Percentiles rank a stretch among this genome's conserved stretches.
These are phyloP conservation scores for Mobula birostris DNA, from an alignment of 2,113 vertebrate genomes.

Conservation along the genomic window DNA sequence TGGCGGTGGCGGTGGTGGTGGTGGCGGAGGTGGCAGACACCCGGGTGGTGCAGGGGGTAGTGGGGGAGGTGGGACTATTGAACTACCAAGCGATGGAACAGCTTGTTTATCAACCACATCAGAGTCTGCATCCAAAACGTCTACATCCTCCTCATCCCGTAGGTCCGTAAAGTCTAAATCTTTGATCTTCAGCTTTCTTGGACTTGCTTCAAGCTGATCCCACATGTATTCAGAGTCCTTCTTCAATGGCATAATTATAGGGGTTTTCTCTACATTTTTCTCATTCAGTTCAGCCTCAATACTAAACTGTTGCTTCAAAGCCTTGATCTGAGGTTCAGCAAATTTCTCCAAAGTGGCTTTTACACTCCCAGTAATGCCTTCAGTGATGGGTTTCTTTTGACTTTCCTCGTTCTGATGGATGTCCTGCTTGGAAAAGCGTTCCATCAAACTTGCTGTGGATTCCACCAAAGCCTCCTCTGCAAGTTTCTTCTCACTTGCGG, in stretches of 20 bases:
- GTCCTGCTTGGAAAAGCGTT: constrained; percentile 46
- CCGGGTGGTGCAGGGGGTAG: constrained; percentile 45
- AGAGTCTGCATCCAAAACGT: constrained; percentile 64
- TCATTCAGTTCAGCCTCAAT: constrained; percentile 63
- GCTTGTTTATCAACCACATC: constrained; percentile 42
- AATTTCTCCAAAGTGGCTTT: constrained; percentile 50
- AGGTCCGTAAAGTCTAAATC: constrained; percentile 95
- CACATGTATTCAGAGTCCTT: constrained; percentile 55
- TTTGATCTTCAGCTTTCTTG: constrained; percentile 70
- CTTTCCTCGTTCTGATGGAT: constrained; percentile 42
- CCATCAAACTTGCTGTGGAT: constrained; percentile 40
- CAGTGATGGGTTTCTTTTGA: constrained; percentile 51
- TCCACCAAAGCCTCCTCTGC: not conserved
- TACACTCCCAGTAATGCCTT: constrained; percentile 51
- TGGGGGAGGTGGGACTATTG: constrained; percentile 42
- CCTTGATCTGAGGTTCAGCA: constrained; percentile 45
- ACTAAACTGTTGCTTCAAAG: constrained; percentile 59
- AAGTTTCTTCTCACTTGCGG: not conserved
- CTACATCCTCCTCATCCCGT: constrained; percentile 82
- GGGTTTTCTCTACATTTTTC: constrained; percentile 56
- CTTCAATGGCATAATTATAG: constrained; percentile 56
- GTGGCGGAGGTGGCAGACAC: constrained; percentile 39
- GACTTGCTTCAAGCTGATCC: constrained; percentile 56
- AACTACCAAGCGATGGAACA: constrained; percentile 33
- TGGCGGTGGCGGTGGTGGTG: constrained; percentile 38